Conservation (phyloP, 53 echinoderm and acorn worm genomes). For the Paelopatides confundens region DNA sequence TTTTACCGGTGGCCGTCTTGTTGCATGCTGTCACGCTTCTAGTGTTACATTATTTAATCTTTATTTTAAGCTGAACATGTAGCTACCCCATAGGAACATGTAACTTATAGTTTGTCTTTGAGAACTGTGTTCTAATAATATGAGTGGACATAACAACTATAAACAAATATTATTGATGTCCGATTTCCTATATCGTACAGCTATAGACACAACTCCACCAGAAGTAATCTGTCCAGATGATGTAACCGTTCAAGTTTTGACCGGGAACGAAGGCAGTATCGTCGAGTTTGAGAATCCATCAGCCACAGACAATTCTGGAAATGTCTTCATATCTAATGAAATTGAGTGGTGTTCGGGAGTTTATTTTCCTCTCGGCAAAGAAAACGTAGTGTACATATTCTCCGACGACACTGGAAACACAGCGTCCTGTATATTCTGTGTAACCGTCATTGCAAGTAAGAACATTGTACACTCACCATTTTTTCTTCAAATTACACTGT, state of each 20-base stretch:
- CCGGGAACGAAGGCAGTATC: constrained; percentile 20
- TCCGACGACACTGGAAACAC: constrained; percentile 38
- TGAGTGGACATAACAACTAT: too few species aligned
- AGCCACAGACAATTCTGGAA: constrained; percentile 46
- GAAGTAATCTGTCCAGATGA: constrained; percentile 45
- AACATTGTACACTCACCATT: too few species aligned
- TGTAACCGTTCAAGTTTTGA: neutral
- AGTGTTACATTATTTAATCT: too few species aligned
- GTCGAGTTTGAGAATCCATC: neutral
- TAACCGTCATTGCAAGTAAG: constrained; percentile 50
- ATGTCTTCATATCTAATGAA: neutral
- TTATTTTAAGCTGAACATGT: too few species aligned
- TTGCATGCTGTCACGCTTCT: too few species aligned
- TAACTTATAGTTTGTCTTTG: too few species aligned
- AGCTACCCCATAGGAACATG: too few species aligned
- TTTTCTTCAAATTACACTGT: too few species aligned
- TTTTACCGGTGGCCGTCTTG: too few species aligned
- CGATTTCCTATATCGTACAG: too few species aligned
- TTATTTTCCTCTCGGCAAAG: constrained; percentile 15
- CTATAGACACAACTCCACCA: constrained; percentile 44
- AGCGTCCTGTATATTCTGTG: constrained; percentile 1
- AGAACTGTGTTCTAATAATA: too few species aligned
- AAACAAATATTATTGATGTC: too few species aligned
- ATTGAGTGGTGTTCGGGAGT: constrained; percentile 7
- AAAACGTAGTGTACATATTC: neutral